Evolutionary conservation across 2,888 invertebrate genomes (phyloP).

Genomic region (Meandrusa payeni): DNA sequence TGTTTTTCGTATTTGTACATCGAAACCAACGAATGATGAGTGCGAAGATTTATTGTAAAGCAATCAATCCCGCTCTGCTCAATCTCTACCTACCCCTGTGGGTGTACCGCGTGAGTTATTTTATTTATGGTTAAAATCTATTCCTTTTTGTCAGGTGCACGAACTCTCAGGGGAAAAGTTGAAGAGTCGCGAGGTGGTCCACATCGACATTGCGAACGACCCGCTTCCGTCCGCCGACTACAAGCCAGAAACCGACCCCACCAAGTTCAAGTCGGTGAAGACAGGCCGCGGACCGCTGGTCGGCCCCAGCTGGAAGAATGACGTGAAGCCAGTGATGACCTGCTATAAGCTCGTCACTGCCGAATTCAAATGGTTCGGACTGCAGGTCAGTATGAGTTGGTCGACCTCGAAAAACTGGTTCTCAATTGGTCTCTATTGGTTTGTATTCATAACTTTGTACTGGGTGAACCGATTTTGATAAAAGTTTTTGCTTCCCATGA

Average conservation of each 20-base stretch:
- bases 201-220: conserved; percentile 98
- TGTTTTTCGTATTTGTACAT: too few species aligned
- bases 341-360: conserved; percentile 98
- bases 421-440: too few species aligned
- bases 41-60: too few species aligned
- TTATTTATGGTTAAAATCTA: too few species aligned
- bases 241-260: conserved; percentile 84
- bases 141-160: conserved; percentile 94
- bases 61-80: too few species aligned
- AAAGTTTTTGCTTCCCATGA: too few species aligned
- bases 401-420: too few species aligned
- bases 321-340: conserved; percentile 94
- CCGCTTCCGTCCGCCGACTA: conserved; percentile 89
- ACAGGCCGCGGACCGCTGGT: conserved; percentile 95
- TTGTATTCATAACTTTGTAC: too few species aligned
- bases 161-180: conserved; percentile 93
- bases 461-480: too few species aligned
- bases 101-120: too few species aligned
- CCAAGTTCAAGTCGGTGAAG: conserved; percentile 93
- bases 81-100: too few species aligned
- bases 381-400: conserved; percentile 85
- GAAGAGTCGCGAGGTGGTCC: conserved; percentile 92
- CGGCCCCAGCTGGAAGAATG: conserved; percentile 89
- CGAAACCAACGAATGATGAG: too few species aligned
- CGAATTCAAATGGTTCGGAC: conserved; percentile 99